Conservation (phyloP, 1,140 invertebrate genomes). For the Battus philenor region DNA sequence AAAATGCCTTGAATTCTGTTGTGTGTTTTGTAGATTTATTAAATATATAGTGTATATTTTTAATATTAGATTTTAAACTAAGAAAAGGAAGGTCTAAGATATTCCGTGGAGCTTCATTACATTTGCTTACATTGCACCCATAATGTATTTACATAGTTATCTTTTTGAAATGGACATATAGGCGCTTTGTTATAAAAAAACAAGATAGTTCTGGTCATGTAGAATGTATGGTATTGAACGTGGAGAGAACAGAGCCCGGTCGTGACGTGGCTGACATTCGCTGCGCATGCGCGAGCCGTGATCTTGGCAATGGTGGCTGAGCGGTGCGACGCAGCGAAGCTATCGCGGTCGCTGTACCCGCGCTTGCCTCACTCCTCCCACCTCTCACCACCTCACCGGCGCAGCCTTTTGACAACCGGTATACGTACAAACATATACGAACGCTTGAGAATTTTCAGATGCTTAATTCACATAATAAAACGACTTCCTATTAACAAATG, state of each 20-base stretch:
- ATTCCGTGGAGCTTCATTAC: no score
- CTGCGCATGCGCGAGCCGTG: conserved; percentile 61
- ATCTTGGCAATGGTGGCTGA: conserved; percentile 72
- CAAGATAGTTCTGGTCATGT: no score
- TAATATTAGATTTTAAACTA: no score
- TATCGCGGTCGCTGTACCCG: conserved; percentile 70
- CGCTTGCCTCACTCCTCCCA: conserved; percentile 35
- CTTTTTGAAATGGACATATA: no score
- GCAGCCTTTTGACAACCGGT: conserved; percentile 72
- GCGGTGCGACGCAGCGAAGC: conserved; percentile 52
- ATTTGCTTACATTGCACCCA: no score
- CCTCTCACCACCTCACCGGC: conserved; percentile 21
- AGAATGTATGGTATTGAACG: no score
- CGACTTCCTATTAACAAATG: conserved; percentile 31
- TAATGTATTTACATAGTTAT: no score
- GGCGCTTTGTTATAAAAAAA: no score
- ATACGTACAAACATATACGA: conserved; percentile 50
- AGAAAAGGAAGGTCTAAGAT: no score
- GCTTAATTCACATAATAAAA: conserved; percentile 58
- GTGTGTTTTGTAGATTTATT: no score
- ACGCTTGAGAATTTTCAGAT: conserved; percentile 65
- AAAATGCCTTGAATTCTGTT: no score
- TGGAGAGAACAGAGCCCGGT: conserved; percentile 11
- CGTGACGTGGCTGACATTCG: conserved; percentile 73
- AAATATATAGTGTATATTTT: no score